phyloP scores from a whole-genome alignment of 2,113 vertebrate genomes.

The Calyptommatus sinebrachiatus region DNA sequence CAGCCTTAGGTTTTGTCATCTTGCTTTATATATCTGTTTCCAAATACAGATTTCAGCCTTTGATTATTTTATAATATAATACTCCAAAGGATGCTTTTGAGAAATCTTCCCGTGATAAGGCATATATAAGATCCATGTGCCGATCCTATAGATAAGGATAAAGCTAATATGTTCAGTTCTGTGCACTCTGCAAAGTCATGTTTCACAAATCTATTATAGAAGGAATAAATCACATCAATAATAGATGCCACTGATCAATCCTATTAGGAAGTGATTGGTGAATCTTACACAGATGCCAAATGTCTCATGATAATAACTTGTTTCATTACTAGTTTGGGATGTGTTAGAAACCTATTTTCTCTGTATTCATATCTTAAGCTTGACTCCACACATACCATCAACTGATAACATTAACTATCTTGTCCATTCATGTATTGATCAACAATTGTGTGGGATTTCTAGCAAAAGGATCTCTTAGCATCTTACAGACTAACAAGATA shows the following conservation, averaged over 20 bases:
- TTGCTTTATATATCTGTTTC: conserved; percentile 31
- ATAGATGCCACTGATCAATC: neutral
- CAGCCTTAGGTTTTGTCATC: conserved; percentile 7
- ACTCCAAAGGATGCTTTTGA: neutral
- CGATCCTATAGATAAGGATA: conserved; percentile 5
- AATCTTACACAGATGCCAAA: too few relatives aligned
- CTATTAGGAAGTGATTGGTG: neutral
- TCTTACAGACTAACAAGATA: too few relatives aligned
- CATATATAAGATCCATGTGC: conserved; percentile 29
- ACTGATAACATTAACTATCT: neutral
- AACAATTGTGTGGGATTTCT: neutral
- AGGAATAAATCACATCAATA: neutral
- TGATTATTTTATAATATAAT: conserved; percentile 22
- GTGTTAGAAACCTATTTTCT: neutral
- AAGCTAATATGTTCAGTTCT: neutral
- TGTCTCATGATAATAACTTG: neutral
- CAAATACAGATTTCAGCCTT: conserved; percentile 20
- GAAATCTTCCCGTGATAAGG: neutral
- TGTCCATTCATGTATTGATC: neutral
- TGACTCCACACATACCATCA: neutral
- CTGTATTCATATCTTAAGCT: neutral
- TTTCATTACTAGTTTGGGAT: neutral
- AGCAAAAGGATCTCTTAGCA: too few relatives aligned
- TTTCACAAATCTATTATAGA: neutral
- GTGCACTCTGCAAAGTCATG: neutral